A percentile compares a stretch with the other conserved stretches of the same genome.
These are phyloP conservation scores for Hermetia illucens DNA, from an alignment of 1,140 invertebrate genomes.

Conservation along the genomic window DNA sequence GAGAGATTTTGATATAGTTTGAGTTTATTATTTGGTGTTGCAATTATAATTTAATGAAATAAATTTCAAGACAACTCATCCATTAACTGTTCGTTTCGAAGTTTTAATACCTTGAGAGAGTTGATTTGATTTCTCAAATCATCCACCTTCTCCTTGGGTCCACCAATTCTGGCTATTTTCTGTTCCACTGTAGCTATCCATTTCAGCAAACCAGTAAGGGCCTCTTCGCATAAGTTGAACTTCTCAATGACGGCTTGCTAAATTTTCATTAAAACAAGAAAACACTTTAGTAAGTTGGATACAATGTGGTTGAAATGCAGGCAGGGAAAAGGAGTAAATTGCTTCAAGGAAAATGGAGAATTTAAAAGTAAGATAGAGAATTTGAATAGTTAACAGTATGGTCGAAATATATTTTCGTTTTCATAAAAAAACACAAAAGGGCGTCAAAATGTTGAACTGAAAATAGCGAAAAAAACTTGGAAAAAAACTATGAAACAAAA, in stretches of 20 bases:
- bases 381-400: background rate
- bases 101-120: slow-evolving; percentile 54
- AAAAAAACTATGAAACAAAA: too few relatives aligned
- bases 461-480: too few relatives aligned
- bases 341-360: slow-evolving; percentile 1
- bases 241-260: slow-evolving; percentile 91
- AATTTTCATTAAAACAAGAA: slow-evolving; percentile 17
- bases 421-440: too few relatives aligned
- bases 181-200: slow-evolving; percentile 81
- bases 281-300: slow-evolving; percentile 8
- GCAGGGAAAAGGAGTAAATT: slow-evolving; percentile 3
- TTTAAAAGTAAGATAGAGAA: background rate
- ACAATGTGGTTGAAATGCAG: slow-evolving; percentile 1
- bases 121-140: slow-evolving; percentile 82
- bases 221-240: slow-evolving; percentile 79
- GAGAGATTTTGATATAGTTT: slow-evolving; percentile 6
- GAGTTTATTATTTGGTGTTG: background rate
- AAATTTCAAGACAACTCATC: slow-evolving; percentile 5
- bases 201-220: slow-evolving; percentile 66
- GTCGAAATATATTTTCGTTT: background rate
- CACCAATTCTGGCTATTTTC: slow-evolving; percentile 72
- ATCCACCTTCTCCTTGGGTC: slow-evolving; percentile 76
- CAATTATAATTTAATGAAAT: slow-evolving; percentile 1
- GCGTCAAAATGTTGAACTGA: too few relatives aligned
- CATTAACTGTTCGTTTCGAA: background rate